Percentiles rank a stretch among this genome's conserved stretches.
Evolutionary conservation across 2,888 invertebrate species (phyloP).

Genomic region (Polyommatus icarus): DNA sequence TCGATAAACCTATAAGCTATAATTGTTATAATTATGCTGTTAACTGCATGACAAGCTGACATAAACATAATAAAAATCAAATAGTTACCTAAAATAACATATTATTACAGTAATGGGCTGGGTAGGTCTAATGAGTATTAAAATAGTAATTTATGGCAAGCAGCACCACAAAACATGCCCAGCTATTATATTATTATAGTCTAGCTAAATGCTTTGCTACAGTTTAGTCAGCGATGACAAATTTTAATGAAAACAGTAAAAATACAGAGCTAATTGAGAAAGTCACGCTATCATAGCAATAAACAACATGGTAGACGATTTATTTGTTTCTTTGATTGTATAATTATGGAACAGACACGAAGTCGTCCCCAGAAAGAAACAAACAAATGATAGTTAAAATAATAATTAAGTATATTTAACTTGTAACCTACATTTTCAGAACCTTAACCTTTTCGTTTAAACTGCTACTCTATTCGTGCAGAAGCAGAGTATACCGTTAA

Average conservation of each 20-base stretch:
- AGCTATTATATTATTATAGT: neutral
- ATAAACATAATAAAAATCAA: too few relatives aligned
- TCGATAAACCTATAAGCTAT: too few relatives aligned
- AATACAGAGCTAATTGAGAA: constrained; percentile 58
- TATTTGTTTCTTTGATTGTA: constrained; percentile 3
- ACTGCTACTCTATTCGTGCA: neutral
- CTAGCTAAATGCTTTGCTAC: neutral
- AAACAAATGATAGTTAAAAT: neutral
- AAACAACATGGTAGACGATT: neutral
- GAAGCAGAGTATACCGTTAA: neutral
- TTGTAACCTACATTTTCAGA: too few relatives aligned
- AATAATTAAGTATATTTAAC: too few relatives aligned
- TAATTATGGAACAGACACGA: neutral
- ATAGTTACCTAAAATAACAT: too few relatives aligned
- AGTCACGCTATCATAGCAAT: constrained; percentile 61
- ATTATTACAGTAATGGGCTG: neutral
- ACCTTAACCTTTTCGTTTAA: neutral
- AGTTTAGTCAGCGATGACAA: constrained; percentile 30
- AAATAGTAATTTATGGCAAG: too few relatives aligned
- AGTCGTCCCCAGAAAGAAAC: neutral
- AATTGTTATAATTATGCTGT: too few relatives aligned
- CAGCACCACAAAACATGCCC: neutral
- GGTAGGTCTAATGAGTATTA: neutral
- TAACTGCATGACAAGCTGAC: too few relatives aligned
- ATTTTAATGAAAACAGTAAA: constrained; percentile 50